Conservation (phyloP, 2,888 invertebrate species). For the Smittia sp. region DNA sequence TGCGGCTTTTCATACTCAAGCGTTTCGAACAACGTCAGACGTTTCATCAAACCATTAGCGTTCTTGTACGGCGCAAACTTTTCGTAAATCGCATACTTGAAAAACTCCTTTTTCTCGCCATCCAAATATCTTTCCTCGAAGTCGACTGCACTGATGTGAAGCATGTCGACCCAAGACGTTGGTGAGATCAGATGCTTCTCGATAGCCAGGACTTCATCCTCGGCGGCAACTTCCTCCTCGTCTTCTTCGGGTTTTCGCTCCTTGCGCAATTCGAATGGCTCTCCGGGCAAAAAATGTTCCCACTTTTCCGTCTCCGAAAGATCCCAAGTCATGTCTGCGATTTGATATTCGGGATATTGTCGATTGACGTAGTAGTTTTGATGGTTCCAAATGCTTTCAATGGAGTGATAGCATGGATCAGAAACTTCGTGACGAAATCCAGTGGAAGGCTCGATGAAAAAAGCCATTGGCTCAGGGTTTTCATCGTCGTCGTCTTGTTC, state of each 20-base stretch:
- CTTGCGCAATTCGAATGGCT: slow-evolving; percentile 57
- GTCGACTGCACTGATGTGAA: slow-evolving; percentile 60
- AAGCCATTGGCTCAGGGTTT: slow-evolving; percentile 53
- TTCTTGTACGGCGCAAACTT: slow-evolving; percentile 71
- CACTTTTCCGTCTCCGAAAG: slow-evolving; percentile 61
- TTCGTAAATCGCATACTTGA: slow-evolving; percentile 72
- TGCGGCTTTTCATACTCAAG: slow-evolving; percentile 48
- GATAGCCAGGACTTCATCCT: slow-evolving; percentile 42
- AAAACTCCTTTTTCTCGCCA: slow-evolving; percentile 64
- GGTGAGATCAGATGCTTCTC: slow-evolving; percentile 78
- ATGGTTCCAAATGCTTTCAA: slow-evolving; percentile 85
- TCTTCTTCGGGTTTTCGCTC: slow-evolving; percentile 54
- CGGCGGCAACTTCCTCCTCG: slow-evolving; percentile 53
- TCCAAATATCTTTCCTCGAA: slow-evolving; percentile 72
- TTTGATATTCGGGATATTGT: slow-evolving; percentile 57
- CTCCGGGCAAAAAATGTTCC: slow-evolving; percentile 72
- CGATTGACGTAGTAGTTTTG: slow-evolving; percentile 78
- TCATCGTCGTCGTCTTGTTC: slow-evolving; percentile 47
- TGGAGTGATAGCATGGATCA: slow-evolving; percentile 64
- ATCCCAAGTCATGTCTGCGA: slow-evolving; percentile 62
- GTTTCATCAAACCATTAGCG: slow-evolving; percentile 40
- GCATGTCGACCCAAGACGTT: slow-evolving; percentile 67
- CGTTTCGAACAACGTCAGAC: slow-evolving; percentile 47
- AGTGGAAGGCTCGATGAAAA: slow-evolving; percentile 83
- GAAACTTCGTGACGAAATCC: slow-evolving; percentile 63